phyloP scores from a whole-genome alignment of 2,888 invertebrate species.

The Rhagonycha lutea region DNA sequence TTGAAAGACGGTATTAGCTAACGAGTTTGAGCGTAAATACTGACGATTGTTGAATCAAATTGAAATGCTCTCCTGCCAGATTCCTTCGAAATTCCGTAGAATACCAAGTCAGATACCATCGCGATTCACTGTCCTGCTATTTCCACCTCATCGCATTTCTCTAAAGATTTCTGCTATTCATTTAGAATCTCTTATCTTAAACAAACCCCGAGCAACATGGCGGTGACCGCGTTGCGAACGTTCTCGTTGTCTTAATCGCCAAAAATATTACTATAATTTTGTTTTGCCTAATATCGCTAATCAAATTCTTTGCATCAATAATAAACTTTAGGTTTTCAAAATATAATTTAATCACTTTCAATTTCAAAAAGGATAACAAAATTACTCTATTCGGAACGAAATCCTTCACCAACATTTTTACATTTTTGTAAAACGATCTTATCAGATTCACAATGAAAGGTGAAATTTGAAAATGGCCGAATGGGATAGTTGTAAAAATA shows the following conservation, averaged over 20 bases:
- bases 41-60: constrained; percentile 39
- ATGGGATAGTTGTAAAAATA: not conserved
- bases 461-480: not conserved
- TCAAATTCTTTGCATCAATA: not conserved
- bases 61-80: constrained; percentile 40
- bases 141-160: constrained; percentile 44
- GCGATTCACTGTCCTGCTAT: constrained; percentile 43
- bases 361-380: not conserved
- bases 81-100: constrained; percentile 37
- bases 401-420: not conserved
- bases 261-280: not conserved
- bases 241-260: constrained; percentile 31
- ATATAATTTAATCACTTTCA: not conserved
- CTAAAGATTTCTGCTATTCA: constrained; percentile 45
- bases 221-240: constrained; percentile 25
- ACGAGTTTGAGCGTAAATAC: constrained; percentile 35
- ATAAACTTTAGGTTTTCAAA: not conserved
- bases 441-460: not conserved
- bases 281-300: not conserved
- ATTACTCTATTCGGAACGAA: not conserved
- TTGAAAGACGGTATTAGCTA: constrained; percentile 37
- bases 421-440: not conserved
- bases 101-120: constrained; percentile 41
- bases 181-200: constrained; percentile 45
- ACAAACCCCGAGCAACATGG: constrained; percentile 38